Base-by-base conservation (phyloP, 2,797 vertebrate genomes). In the Gadopsis bispinosus region DNA sequence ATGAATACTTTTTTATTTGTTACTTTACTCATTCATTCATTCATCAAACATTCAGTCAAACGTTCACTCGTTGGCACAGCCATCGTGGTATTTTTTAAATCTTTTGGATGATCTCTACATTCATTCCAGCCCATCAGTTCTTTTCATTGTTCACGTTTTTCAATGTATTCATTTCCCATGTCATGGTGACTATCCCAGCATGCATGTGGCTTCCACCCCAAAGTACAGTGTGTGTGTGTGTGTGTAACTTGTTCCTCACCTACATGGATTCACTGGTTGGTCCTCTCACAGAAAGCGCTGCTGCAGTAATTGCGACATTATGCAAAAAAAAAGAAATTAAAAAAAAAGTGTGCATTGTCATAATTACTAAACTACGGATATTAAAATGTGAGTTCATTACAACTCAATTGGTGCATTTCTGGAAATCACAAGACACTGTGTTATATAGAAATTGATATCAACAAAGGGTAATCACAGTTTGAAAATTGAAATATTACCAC, bases 401-500 rank as follows among this genome's bases (percentile, higher is more conserved):
- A 13, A 80, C 55, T 83, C 56, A 74, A 85, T 84, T 75, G 79
- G 37, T 59, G 7, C 55, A 2, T 41, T 87, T 71, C 59, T 60
- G 47, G 71, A 74, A 79, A 75, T 69, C 55, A 58, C 29, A 48
- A 55, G 53, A 66, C 37, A 33, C 45, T 17, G 58, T 12, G 43
- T 80, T 75, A 67, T 68, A 80, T 33, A 83, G 68, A 69, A 79
- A 79, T 11, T 43, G 60, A 79, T 78, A 84, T 73, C 77, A 84
- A 84, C 75, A 80, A 85, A 81, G 71, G 80, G 60, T 79, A 86
- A 87, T 89, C 80, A 79, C 60, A 7, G 89, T 90, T 84, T 87
- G 72, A 74, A 87, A 90, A 88, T 81, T 91, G 75, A 87, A 90
- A 90, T 84, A 88, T 90, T 85, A 90, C 82, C 83, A 88, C 79